Conservation (phyloP, 2,797 vertebrate genomes). For the Poeciliopsis presidionis region DNA sequence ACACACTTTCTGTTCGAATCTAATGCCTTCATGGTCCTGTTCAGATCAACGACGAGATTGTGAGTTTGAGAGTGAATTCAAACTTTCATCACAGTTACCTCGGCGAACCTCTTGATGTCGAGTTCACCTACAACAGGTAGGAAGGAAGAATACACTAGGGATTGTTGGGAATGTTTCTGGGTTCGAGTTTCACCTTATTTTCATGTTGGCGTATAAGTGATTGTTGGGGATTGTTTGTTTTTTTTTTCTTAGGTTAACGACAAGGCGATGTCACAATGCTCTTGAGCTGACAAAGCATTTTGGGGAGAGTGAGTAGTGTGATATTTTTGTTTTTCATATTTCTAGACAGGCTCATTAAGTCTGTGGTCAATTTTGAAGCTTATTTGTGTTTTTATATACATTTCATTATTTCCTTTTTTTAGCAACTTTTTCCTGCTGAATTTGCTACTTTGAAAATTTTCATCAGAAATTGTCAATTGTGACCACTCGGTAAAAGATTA, state of each 20-base stretch:
- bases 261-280: slow-evolving; percentile 90
- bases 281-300: slow-evolving; percentile 84
- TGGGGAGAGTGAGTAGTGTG: slow-evolving; percentile 79
- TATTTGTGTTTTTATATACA: background rate
- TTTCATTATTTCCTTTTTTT: background rate
- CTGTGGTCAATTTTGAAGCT: background rate
- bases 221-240: background rate
- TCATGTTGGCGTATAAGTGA: background rate
- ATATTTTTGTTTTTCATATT: background rate
- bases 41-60: slow-evolving; percentile 87
- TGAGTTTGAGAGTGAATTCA: slow-evolving; percentile 86
- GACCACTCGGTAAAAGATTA: background rate
- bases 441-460: background rate
- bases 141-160: background rate
- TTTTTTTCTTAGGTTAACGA: slow-evolving; percentile 80
- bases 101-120: slow-evolving; percentile 91
- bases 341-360: background rate
- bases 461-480: background rate
- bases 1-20: background rate
- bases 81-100: slow-evolving; percentile 87
- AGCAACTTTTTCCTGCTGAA: background rate
- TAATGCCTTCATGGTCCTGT: slow-evolving; percentile 7
- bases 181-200: background rate
- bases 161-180: background rate
- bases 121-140: slow-evolving; percentile 91